A percentile compares a stretch with the other conserved stretches of the same genome.
These are phyloP conservation scores for Abrostola tripartita DNA, from an alignment of 2,888 invertebrate genomes.

Conservation along the genomic window DNA sequence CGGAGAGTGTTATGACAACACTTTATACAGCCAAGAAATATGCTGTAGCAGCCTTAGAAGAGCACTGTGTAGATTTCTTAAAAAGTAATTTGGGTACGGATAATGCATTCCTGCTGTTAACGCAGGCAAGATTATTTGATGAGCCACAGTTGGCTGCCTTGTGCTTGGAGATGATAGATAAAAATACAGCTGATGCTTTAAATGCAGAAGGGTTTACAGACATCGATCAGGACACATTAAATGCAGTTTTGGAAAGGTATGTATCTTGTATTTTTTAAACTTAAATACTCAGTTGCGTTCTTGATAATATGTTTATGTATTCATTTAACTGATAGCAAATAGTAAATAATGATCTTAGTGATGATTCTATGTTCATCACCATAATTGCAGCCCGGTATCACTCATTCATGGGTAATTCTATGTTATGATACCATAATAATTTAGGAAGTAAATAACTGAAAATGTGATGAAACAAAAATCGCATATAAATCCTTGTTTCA, in stretches of 20 bases:
- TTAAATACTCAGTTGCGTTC: not conserved
- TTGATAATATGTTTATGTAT: too few species aligned
- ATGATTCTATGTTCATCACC: too few species aligned
- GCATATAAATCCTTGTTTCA: too few species aligned
- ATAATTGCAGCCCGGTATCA: too few species aligned
- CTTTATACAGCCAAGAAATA: conserved; percentile 96
- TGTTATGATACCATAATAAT: too few species aligned
- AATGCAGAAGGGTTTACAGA: conserved; percentile 94
- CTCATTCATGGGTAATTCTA: too few species aligned
- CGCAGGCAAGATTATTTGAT: conserved; percentile 94
- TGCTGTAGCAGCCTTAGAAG: conserved; percentile 94
- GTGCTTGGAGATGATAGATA: conserved; percentile 94
- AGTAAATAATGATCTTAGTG: too few species aligned
- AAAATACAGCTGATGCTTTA: conserved; percentile 93
- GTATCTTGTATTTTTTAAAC: conserved; percentile 14
- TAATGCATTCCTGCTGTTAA: conserved; percentile 94
- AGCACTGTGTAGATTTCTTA: conserved; percentile 94
- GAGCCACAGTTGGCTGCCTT: conserved; percentile 94
- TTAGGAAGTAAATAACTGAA: too few species aligned
- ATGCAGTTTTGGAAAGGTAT: conserved; percentile 91
- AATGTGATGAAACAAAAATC: too few species aligned
- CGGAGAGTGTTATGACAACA: conserved; percentile 95
- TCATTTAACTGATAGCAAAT: too few species aligned
- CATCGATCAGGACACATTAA: conserved; percentile 93
- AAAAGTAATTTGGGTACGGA: conserved; percentile 93